A percentile compares a stretch with the other conserved stretches of the same genome.
Evolutionary conservation across 92 coral and sea anemone species (phyloP).

Genomic region (Muricea muricata): DNA sequence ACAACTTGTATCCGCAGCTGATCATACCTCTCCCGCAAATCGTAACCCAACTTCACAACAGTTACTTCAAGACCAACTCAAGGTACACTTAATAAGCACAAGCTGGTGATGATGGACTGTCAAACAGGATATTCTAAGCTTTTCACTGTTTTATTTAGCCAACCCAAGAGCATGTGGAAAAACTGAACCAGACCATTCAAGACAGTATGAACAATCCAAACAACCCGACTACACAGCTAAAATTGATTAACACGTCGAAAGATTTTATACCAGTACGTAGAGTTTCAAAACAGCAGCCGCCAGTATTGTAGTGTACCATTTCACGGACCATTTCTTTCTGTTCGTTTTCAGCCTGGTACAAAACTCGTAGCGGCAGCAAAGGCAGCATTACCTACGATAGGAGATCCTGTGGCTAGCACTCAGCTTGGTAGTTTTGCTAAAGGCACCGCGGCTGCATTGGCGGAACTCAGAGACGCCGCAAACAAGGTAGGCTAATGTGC

Average conservation of each 20-base stretch:
- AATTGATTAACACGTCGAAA: conserved; percentile 83
- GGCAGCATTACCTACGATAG: conserved; percentile 95
- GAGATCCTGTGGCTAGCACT: conserved; percentile 92
- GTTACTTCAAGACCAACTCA: conserved; percentile 83
- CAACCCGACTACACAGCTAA: conserved; percentile 80
- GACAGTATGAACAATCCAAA: conserved; percentile 88
- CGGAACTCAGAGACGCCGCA: conserved; percentile 92
- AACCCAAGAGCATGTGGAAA: conserved; percentile 79
- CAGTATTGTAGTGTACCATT: background rate
- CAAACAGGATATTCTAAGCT: background rate
- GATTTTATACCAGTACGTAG: conserved; percentile 78
- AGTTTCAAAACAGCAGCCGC: no score
- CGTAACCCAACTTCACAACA: conserved; percentile 98
- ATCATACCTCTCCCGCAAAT: conserved; percentile 84
- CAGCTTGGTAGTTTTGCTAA: conserved; percentile 95
- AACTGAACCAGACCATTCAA: conserved; percentile 77
- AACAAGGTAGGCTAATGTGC: conserved; percentile 91
- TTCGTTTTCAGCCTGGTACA: conserved; percentile 69
- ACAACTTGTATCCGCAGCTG: conserved; percentile 92
- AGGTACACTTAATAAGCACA: no score
- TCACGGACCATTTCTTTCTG: background rate
- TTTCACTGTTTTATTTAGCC: conserved; percentile 69
- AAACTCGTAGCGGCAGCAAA: conserved; percentile 92
- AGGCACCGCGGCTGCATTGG: conserved; percentile 83
- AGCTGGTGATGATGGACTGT: no score